phyloP scores from a whole-genome alignment of 2,888 invertebrate species.

The Gari tellinella region DNA sequence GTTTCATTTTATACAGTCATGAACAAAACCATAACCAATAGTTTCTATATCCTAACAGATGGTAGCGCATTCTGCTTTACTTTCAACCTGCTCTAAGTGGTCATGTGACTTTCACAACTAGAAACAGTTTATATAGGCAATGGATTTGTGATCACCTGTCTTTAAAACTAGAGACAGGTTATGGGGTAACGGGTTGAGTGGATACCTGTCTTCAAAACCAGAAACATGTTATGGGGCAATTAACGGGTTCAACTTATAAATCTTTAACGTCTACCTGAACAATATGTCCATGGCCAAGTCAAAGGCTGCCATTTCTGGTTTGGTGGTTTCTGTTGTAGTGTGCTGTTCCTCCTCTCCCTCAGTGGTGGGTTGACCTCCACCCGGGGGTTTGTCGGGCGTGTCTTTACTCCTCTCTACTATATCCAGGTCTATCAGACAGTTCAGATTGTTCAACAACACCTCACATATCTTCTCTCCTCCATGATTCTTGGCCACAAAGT shows the following conservation, averaged over 20 bases:
- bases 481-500: conserved; percentile 94
- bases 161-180: too few relatives aligned
- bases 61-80: too few relatives aligned
- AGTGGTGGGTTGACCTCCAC: conserved; percentile 38
- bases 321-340: conserved; percentile 39
- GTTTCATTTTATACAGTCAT: too few relatives aligned
- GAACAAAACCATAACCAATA: too few relatives aligned
- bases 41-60: too few relatives aligned
- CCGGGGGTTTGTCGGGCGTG: conserved; percentile 33
- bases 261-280: conserved; percentile 80
- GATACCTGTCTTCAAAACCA: background rate
- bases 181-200: too few relatives aligned
- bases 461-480: conserved; percentile 95
- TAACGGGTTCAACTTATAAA: too few relatives aligned
- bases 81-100: too few relatives aligned
- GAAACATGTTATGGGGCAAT: too few relatives aligned
- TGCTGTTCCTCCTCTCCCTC: conserved; percentile 37
- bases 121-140: too few relatives aligned
- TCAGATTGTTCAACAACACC: conserved; percentile 95
- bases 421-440: conserved; percentile 95
- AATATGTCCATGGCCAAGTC: conserved; percentile 90
- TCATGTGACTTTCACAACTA: background rate
- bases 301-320: conserved; percentile 86
- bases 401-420: conserved; percentile 85
- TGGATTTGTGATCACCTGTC: too few relatives aligned